Evolutionary conservation across 2,888 invertebrate species (phyloP).

Genomic region (Rhamnusium bicolor): DNA sequence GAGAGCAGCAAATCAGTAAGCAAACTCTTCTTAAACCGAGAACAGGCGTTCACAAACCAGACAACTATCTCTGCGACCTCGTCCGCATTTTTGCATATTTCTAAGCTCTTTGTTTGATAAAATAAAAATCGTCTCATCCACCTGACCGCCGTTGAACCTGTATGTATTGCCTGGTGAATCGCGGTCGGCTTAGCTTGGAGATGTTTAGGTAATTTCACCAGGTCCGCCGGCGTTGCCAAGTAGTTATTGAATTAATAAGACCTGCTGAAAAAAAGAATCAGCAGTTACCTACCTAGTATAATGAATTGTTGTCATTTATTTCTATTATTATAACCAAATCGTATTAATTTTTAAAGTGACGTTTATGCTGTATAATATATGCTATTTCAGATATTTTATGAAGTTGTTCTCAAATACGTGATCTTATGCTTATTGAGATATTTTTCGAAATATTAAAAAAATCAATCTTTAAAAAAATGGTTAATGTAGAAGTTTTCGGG

Average conservation of each 20-base stretch:
- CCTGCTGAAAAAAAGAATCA: not conserved
- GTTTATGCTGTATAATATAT: no score
- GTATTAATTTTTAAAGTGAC: no score
- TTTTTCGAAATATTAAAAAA: no score
- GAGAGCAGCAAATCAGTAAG: constrained; percentile 21
- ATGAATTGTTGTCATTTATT: no score
- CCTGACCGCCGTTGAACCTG: constrained; percentile 41
- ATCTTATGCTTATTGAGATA: no score
- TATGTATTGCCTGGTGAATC: constrained; percentile 30
- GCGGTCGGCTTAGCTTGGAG: constrained; percentile 26
- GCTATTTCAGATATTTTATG: no score
- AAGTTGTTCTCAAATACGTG: no score
- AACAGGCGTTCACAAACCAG: constrained; percentile 29
- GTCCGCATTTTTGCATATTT: constrained; percentile 38
- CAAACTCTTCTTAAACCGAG: constrained; percentile 5
- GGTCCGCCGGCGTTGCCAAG: constrained; percentile 20
- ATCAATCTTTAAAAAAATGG: no score
- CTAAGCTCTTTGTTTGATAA: constrained; percentile 36
- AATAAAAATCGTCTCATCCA: constrained; percentile 37
- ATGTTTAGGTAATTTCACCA: constrained; percentile 34
- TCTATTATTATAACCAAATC: no score
- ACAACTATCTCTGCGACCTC: constrained; percentile 36
- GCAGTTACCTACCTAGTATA: no score
- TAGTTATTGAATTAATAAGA: not conserved
- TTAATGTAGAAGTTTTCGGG: no score